phyloP scores from a whole-genome alignment of 2,888 invertebrate genomes.

The Tillus elongatus region DNA sequence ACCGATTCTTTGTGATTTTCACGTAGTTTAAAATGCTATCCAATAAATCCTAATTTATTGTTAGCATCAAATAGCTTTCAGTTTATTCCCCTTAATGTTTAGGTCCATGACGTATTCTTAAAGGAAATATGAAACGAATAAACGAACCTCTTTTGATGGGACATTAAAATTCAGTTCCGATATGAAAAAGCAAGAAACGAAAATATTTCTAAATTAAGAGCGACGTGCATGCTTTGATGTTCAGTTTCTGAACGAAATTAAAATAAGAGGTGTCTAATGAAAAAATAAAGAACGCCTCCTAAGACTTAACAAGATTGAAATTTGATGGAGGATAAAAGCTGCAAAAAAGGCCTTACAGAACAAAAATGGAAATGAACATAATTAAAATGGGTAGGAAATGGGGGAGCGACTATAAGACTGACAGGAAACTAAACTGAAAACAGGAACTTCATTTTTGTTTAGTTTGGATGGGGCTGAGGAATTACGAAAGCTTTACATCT shows the following conservation, averaged over 20 bases:
- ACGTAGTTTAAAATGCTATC: no score
- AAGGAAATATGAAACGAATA: no score
- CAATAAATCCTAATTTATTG: no score
- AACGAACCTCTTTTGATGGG: no score
- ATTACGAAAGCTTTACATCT: no score
- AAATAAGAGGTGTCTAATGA: constrained; percentile 31
- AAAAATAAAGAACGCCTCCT: constrained; percentile 27
- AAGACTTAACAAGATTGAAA: constrained; percentile 34
- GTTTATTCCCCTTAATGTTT: no score
- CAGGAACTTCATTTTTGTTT: constrained; percentile 7
- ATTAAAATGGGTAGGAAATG: constrained; percentile 36
- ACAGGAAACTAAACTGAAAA: constrained; percentile 1
- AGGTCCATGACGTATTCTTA: no score
- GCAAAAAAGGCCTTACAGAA: constrained; percentile 30
- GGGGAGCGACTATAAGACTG: no score
- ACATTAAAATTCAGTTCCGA: no score
- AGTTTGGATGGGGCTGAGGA: constrained; percentile 6
- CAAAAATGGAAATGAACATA: constrained; percentile 36
- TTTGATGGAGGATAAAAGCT: constrained; percentile 37
- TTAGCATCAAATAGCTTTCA: no score
- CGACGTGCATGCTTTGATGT: constrained; percentile 26
- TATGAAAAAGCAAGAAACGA: no score
- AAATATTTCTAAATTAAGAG: constrained; percentile 20
- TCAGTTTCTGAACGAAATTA: constrained; percentile 26
- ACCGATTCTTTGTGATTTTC: no score